These are phyloP conservation scores for Gymnothorax javanicus DNA, from an alignment of 2,797 vertebrate species.

Conservation along the genomic window DNA sequence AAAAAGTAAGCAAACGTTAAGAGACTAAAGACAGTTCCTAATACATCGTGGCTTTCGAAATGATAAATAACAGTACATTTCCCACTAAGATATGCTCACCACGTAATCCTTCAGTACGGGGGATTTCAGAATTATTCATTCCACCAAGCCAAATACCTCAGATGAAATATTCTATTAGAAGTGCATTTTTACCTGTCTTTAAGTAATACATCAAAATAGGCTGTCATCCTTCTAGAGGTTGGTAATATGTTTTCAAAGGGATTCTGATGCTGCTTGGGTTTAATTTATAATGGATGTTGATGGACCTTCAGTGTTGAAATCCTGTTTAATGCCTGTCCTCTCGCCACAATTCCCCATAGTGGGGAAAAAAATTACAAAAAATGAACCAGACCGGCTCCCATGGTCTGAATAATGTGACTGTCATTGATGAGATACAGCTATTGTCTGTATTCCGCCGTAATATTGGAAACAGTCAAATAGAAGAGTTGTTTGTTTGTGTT, in stretches of 20 bases:
- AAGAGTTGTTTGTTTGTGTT: conserved; percentile 17
- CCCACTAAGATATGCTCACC: background rate
- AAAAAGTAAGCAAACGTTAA: background rate
- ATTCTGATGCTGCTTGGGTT: no score
- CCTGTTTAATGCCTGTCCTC: background rate
- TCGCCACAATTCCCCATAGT: background rate
- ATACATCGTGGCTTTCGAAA: background rate
- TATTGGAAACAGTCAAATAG: background rate
- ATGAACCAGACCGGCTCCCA: background rate
- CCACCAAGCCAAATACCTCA: no score
- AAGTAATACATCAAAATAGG: no score
- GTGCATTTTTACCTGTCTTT: no score
- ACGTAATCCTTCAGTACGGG: no score
- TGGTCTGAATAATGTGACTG: background rate
- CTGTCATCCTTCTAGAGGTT: no score
- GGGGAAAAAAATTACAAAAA: background rate
- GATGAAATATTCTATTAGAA: no score
- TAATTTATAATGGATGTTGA: no score
- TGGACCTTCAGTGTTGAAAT: background rate
- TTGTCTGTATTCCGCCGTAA: background rate
- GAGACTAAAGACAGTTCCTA: background rate
- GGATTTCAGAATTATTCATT: no score
- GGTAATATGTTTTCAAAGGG: no score
- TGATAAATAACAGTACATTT: background rate
- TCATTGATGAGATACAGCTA: background rate